phyloP scores from a whole-genome alignment of 2,797 vertebrate species.

The Malurus leucopterus region DNA sequence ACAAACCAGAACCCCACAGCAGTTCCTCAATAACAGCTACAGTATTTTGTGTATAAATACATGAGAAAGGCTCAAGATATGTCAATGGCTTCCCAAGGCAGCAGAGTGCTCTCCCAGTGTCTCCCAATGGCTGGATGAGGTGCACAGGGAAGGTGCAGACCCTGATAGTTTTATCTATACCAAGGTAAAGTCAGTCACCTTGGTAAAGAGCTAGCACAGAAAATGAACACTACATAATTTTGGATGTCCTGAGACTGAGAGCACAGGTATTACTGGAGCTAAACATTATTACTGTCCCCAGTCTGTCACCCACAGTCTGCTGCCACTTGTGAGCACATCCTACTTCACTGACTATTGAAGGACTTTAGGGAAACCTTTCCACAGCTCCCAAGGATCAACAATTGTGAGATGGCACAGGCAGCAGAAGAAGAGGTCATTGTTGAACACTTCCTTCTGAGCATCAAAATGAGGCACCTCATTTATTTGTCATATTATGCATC shows the following conservation, averaged over 20 bases:
- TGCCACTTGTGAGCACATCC: neutral
- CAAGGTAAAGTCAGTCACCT: neutral
- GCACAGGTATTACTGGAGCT: neutral
- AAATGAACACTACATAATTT: neutral
- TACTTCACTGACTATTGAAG: neutral
- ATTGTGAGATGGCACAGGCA: fast-evolving
- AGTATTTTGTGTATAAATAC: neutral
- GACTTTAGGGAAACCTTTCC: neutral
- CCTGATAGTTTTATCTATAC: neutral
- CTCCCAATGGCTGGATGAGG: neutral
- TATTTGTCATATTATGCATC: neutral
- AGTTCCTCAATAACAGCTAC: neutral
- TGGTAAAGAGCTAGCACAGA: neutral
- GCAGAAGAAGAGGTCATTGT: neutral
- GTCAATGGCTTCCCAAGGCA: neutral
- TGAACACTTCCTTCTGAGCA: neutral
- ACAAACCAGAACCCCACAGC: neutral
- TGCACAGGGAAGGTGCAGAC: neutral
- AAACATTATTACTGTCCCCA: neutral
- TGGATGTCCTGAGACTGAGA: neutral
- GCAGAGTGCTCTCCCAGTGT: neutral
- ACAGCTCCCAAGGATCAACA: neutral
- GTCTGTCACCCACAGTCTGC: neutral
- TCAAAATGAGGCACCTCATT: neutral
- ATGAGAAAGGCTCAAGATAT: neutral